Percentiles rank a stretch among this genome's conserved stretches.
Conservation (phyloP, 2,113 vertebrate species). For the Equus przewalskii region DNA sequence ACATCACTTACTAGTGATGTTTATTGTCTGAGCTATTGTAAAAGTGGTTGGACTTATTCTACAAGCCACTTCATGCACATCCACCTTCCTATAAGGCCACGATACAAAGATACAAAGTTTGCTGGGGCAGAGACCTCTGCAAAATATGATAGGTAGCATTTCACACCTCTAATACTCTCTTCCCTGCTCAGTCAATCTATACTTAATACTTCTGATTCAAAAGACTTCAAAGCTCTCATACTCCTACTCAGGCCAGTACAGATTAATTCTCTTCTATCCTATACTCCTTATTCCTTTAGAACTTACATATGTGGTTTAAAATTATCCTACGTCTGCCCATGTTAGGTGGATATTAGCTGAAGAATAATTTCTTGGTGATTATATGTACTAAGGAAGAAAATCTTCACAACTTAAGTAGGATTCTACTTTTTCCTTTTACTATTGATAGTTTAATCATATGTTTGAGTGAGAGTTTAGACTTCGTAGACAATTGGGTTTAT, state of each 20-base stretch:
- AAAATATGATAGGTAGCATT: neutral
- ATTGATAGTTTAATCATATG: constrained; percentile 8
- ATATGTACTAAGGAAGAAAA: constrained; percentile 13
- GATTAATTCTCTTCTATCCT: neutral
- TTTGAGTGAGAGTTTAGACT: constrained; percentile 40
- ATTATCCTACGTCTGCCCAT: neutral
- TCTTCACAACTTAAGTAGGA: neutral
- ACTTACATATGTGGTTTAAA: neutral
- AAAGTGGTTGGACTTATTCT: neutral
- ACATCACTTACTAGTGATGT: neutral
- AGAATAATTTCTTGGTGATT: constrained; percentile 32
- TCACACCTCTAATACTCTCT: neutral
- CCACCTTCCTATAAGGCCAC: neutral
- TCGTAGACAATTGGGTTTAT: neutral
- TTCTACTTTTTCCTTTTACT: neutral
- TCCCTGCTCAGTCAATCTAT: neutral
- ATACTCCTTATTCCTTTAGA: neutral
- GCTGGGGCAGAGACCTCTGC: neutral
- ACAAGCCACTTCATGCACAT: neutral
- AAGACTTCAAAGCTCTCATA: neutral
- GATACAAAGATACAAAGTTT: neutral
- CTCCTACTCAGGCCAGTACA: neutral
- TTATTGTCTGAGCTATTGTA: neutral
- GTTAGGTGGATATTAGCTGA: neutral
- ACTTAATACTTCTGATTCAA: neutral